Percentiles rank a stretch among this genome's conserved stretches.
phyloP scores from a whole-genome alignment of 2,888 invertebrate species.

The Lycocerus yunnanus region DNA sequence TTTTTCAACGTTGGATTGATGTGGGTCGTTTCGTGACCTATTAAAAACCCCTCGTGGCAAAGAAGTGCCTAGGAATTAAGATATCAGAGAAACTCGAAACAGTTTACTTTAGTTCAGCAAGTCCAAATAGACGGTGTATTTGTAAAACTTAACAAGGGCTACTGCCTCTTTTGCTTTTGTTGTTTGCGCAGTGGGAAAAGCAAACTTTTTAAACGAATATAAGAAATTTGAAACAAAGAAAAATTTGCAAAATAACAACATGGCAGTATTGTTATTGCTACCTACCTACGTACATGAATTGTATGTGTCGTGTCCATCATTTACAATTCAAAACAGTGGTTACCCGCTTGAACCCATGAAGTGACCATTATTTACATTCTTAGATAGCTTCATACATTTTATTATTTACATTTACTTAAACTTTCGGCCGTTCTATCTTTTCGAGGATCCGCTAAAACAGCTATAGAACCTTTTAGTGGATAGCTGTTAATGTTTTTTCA shows the following conservation, averaged over 20 bases:
- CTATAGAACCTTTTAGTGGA: conserved; percentile 25
- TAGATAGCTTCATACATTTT: conserved; percentile 10
- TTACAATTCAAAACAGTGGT: conserved; percentile 44
- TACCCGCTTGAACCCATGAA: conserved; percentile 23
- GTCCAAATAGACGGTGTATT: not conserved
- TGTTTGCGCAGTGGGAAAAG: not conserved
- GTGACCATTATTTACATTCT: conserved; percentile 37
- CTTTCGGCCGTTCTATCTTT: conserved; percentile 8
- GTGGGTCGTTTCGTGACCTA: not conserved
- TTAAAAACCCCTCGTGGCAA: not conserved
- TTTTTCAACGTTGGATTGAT: not conserved
- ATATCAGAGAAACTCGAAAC: not conserved
- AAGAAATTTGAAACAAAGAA: not conserved
- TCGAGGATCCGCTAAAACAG: conserved; percentile 23
- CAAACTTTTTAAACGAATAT: not conserved
- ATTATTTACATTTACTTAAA: conserved; percentile 27
- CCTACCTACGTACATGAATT: conserved; percentile 27
- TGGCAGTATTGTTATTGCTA: conserved; percentile 27
- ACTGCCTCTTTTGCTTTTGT: not conserved
- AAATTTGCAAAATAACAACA: conserved; percentile 15
- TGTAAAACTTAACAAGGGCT: not conserved
- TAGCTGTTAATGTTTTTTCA: conserved; percentile 19
- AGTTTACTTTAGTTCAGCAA: not conserved
- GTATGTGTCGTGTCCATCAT: conserved; percentile 41
- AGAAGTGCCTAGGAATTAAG: not conserved